Base-by-base conservation (phyloP, 1,140 invertebrate genomes). In the Steinernema feltiae region DNA sequence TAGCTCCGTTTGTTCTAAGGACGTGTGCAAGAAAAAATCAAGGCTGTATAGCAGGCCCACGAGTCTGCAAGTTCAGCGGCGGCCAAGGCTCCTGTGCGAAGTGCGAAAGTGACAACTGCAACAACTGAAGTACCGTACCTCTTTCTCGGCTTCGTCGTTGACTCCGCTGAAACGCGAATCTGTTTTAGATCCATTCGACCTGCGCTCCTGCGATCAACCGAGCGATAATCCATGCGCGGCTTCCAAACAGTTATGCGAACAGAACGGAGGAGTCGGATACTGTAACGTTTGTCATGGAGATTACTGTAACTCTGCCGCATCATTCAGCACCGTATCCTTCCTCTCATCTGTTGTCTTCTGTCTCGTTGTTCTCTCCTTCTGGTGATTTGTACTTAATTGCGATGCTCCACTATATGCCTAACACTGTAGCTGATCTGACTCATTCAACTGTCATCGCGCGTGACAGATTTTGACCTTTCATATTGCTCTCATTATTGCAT, bases 1-100 rank as follows among this genome's bases (percentile, higher is more conserved):
- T 71, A 80, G 79, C 79, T 48, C 79, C 79, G 31, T 80, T 80
- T 71, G 76, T 75, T 12, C 71, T 80, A 1, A 29, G 79, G 70
- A 80, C 79, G 1, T 80, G 79, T 48, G 79, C 79, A 17, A 24
- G 48, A 27, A 73, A 77, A 30, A 79, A 82, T 30, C 63, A 70
- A 21, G 79, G 79, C 12, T 80, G 79, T 46, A 76, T 80, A 15
- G 79, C 79, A 3, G 79, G 79, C 1, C 79, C 79, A 1, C 29
- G 79, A 21, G 77, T 81, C 29, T 80, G 79, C 46, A 74, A 80
- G 48, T 80, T 80, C 48, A 63, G 31, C 32, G 79, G 79, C 27
- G 79, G 79, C 0, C 46, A 35, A 27, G 78, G 78, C 17, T 31
- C 41, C 21, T 79, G 78, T 30, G 24, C 31, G 1, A 46, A 78